Base-by-base conservation (phyloP, 2,888 invertebrate genomes). In the Strigamia crassipes region DNA sequence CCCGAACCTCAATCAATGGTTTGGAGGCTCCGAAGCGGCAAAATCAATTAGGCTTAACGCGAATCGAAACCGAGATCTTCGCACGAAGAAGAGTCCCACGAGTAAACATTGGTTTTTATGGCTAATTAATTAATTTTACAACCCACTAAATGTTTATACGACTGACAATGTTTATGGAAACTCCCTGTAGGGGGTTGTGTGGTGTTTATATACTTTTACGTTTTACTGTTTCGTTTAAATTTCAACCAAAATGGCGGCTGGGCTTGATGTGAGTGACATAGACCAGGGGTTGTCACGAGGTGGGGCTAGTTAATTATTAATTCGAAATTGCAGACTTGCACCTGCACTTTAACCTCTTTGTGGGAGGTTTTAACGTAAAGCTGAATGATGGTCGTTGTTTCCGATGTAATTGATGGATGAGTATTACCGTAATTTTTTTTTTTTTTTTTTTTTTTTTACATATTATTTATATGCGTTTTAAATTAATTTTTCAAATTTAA, bases 91-190 rank as follows among this genome's bases (percentile, higher is more conserved):
- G 31, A 27, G 27, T n/a, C 73, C 73, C 73, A 23, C 31, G 73
- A 31, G 73, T 73, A 73, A 73, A 73, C 73, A 73, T n/a, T 56
- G 56, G 15, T 73, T 73, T 27, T 73, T 73, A 73, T 73, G 73
- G 73, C 73, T 73, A 73, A 73, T 73, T 73, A 73, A 73, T 73
- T 73, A 73, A 73, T 73, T 73, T 73, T 73, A 73, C 73, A 73
- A 15, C 73, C 73, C 73, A 73, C 73, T 73, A 73, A 73, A 73
- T 73, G 73, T 73, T 73, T 73, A 73, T 73, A 73, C 31, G 31
- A 73, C 73, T 73, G 73, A 31, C 27, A 23, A 73, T 73, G 73
- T 73, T 73, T 73, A 73, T 73, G 73, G 73, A 73, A 31, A 12
- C 31, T 73, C 23, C 12, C 27, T 13, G 4, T 12, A 73, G 23